Evolutionary conservation across 37 sponge, comb jelly and placozoan genomes (phyloP).

Genomic region (Tethya wilhelma): DNA sequence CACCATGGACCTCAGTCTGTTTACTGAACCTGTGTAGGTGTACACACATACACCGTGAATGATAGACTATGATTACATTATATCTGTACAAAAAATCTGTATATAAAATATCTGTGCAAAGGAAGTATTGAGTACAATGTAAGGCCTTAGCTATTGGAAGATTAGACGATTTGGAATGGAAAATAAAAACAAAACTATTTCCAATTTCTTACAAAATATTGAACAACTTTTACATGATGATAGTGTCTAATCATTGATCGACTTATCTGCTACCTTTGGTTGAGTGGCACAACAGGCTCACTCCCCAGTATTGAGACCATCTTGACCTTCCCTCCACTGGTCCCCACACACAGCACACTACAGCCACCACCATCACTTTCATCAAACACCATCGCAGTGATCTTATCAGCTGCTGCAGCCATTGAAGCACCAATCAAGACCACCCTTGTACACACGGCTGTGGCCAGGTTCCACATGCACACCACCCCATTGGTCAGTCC

Average conservation of each 20-base stretch:
- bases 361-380: too few relatives aligned
- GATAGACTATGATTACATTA: neutral
- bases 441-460: neutral
- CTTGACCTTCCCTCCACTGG: neutral
- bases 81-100: conserved; percentile 2
- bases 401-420: neutral
- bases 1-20: conserved; percentile 2
- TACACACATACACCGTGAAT: neutral
- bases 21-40: conserved; percentile 1
- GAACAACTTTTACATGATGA: too few relatives aligned
- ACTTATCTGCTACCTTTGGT: neutral
- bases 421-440: neutral
- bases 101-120: neutral
- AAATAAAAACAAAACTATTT: too few relatives aligned
- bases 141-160: too few relatives aligned
- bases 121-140: too few relatives aligned
- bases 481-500: conserved; percentile 49
- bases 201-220: too few relatives aligned
- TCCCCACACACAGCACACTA: neutral
- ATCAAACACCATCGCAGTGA: neutral
- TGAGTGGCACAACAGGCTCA: neutral
- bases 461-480: conserved; percentile 32
- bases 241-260: too few relatives aligned
- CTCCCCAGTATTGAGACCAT: neutral
- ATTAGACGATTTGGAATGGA: too few relatives aligned